These are phyloP conservation scores for Odontesthes bonariensis DNA, from an alignment of 2,113 vertebrate species.

Conservation along the genomic window DNA sequence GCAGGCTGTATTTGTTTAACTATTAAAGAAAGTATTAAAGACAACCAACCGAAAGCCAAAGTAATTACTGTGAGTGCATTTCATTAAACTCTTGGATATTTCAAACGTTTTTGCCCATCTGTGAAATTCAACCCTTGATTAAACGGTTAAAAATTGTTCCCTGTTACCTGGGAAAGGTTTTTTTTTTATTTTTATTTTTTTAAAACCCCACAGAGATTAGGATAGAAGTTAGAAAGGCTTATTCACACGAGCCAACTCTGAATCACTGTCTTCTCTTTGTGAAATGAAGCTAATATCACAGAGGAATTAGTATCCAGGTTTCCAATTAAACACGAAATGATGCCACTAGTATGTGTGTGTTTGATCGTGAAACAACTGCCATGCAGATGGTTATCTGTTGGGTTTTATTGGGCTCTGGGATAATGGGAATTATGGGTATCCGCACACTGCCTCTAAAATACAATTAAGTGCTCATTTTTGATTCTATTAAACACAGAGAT, in stretches of 20 bases:
- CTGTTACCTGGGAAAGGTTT: neutral
- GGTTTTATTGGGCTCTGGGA: slow-evolving; percentile 50
- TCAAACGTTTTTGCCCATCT: neutral
- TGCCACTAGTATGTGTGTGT: slow-evolving; percentile 35
- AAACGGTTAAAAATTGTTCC: neutral
- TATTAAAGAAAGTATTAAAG: neutral
- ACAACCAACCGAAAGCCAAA: neutral
- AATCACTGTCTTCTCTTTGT: slow-evolving; percentile 49
- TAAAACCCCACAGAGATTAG: neutral
- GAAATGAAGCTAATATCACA: slow-evolving; percentile 59
- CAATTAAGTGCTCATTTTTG: slow-evolving; percentile 56
- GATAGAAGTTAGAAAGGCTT: neutral
- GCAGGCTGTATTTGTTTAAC: no score
- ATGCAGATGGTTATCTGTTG: slow-evolving; percentile 58
- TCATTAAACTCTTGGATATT: no score
- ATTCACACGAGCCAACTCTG: slow-evolving; percentile 24
- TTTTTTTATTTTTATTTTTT: neutral
- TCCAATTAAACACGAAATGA: slow-evolving; percentile 50
- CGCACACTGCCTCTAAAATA: slow-evolving; percentile 44
- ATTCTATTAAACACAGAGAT: slow-evolving; percentile 49
- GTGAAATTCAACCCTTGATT: neutral
- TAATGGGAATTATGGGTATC: slow-evolving; percentile 52
- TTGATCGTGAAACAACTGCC: slow-evolving; percentile 40
- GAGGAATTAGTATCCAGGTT: slow-evolving; percentile 58
- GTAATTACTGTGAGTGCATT: neutral